Evolutionary conservation across 1,140 invertebrate species (phyloP), one percentile per base, ranked within the genome.

Genomic region (Sweltsa coloradensis): DNA sequence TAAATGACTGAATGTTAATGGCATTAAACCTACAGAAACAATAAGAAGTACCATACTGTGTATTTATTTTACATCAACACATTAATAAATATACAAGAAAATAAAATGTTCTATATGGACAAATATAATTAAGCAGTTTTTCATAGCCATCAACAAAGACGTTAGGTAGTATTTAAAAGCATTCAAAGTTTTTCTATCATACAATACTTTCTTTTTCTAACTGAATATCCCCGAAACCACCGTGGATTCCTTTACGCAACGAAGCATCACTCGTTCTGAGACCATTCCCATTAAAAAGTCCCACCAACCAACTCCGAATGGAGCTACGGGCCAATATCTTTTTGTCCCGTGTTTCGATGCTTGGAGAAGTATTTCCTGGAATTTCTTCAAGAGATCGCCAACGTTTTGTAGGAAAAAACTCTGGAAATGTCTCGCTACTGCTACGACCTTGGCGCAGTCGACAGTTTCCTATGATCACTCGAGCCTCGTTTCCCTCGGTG

Each of bases 321-420:
- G 73, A 74, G 55, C 68, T 71, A 44, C 74, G 71, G 16, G 62
- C 60, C 7, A 65, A 65, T 50, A 72, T 72, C 53, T 73, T 70
- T 31, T 68, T 67, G 5, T 62, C 55, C 43, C 71, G 64, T 43
- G 60, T 59, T 59, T 68, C 62, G 45, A 60, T 14, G 36, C 60
- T 53, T 62, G 57, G 46, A 47, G 47, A 16, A 34, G 54, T 60
- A 47, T 55, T 67, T 55, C 60, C 63, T 56, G 69, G 71, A 7
- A 61, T 55, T 18, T 57, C 55, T 68, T 87, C 83, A 19, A 86
- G 64, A n/a, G 84, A 87, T 53, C 74, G 76, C 78, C 83, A 87
- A 55, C 79, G 72, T 62, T 84, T 83, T 19, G 74, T 62, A 21
- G 66, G 67, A 50, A 69, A 60, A 57, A 72, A 65, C 50, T 76